Conservation (phyloP, 2,797 vertebrate genomes). For the Sebastes taczanowskii region DNA sequence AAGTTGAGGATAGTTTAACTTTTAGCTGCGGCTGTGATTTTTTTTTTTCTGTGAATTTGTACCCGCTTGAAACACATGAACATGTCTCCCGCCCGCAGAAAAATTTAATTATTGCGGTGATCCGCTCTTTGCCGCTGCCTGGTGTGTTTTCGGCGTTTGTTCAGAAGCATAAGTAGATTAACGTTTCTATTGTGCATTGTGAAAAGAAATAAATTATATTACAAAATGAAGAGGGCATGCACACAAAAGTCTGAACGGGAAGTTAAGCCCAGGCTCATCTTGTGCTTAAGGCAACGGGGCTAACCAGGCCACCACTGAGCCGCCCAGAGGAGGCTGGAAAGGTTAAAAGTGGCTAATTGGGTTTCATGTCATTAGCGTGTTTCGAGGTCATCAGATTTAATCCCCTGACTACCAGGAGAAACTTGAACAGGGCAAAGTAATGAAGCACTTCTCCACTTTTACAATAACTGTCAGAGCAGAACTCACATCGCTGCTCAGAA, state of each 20-base stretch:
- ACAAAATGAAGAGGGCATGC: neutral
- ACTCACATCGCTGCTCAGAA: neutral
- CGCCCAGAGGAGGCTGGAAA: slow-evolving; percentile 25
- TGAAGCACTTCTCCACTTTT: slow-evolving; percentile 26
- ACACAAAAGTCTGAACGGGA: neutral
- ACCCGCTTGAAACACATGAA: no score
- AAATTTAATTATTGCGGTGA: no score
- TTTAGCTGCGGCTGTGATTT: no score
- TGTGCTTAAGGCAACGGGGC: neutral
- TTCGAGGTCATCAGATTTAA: slow-evolving; percentile 41
- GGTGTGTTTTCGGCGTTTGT: no score
- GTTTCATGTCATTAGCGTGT: slow-evolving; percentile 50
- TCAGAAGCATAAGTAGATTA: neutral
- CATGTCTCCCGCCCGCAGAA: accelerated
- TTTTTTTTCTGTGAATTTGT: accelerated
- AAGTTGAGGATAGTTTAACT: no score
- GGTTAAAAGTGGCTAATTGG: slow-evolving; percentile 53
- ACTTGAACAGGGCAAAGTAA: slow-evolving; percentile 27
- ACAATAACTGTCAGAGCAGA: neutral
- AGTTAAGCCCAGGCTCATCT: slow-evolving; percentile 13
- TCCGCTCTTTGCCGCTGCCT: no score
- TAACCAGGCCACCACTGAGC: slow-evolving; percentile 15
- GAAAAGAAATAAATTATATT: neutral
- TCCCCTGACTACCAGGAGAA: slow-evolving; percentile 28
- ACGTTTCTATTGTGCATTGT: neutral